A percentile compares a stretch with the other conserved stretches of the same genome.
Conservation (phyloP, 2,797 vertebrate species). For the Todus mexicanus region DNA sequence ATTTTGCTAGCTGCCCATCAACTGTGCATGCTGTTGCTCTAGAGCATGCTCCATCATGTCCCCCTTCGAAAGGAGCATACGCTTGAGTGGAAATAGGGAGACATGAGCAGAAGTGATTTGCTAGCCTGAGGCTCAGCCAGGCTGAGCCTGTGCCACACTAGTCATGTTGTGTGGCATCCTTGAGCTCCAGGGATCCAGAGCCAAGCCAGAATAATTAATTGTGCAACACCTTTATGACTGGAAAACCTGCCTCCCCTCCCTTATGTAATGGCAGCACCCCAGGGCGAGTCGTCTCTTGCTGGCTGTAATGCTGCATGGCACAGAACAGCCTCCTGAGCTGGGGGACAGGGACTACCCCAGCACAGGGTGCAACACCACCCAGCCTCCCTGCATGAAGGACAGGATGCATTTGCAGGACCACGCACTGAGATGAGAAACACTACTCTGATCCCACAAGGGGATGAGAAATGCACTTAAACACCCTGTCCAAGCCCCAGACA, state of each 20-base stretch:
- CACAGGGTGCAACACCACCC: fast-evolving
- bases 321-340: fast-evolving
- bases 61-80: not conserved
- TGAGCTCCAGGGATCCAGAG: not conserved
- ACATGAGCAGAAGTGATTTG: not conserved
- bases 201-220: conserved; percentile 50
- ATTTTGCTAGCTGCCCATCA: not conserved
- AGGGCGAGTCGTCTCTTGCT: not conserved
- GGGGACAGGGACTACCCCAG: not conserved
- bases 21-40: not conserved
- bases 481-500: not conserved
- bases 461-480: not conserved
- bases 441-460: not conserved
- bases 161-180: conserved; percentile 24
- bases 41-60: not conserved
- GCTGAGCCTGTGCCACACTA: not conserved
- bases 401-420: not conserved
- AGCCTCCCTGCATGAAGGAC: fast-evolving
- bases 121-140: conserved; percentile 3
- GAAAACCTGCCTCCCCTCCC: conserved; percentile 3
- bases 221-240: conserved; percentile 38
- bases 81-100: not conserved
- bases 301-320: fast-evolving
- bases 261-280: not conserved
- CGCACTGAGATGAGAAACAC: not conserved